Base-by-base conservation (phyloP, 2,797 vertebrate species). In the Melanotaenia maccullochi region DNA sequence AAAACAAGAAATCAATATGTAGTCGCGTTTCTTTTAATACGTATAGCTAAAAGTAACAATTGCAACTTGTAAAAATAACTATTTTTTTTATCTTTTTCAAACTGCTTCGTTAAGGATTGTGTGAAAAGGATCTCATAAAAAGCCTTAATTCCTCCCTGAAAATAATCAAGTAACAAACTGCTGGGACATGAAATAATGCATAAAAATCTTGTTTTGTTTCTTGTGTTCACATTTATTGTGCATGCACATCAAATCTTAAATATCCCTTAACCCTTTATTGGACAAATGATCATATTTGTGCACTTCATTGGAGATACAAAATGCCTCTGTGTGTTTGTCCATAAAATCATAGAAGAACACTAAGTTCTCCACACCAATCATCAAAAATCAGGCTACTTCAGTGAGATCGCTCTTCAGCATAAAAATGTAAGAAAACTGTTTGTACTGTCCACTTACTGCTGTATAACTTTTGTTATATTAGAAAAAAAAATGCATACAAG, bases 141-240 rank as follows among this genome's bases (percentile, higher is more conserved):
- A 47, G 18, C 30, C 22, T 13, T 62, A 18, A 60, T 57, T 42
- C 18, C 25, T 68, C 30, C 3, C 38, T 68, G 30, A 63, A 57
- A 57, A 64, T 63, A 6, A 28, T 55, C 2, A 47, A 30, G 16
- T 42, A 42, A 42, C 4, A 42, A 18, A 18, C 4, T 42, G 40
- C 14, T 42, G 4, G 40, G 40, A 18, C 18, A 16, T 42, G 40
- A 42, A 42, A 42, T 42, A 42, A 9, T 42, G 40, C 16, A 42
- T 4, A 47, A 47, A 20, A 2, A n/a, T 49, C 20, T n/a, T 49
- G 18, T n/a, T 44, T 18, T 18, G 18, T 20, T 44, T 44, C 16
- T 44, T 6, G 16, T 47, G 14, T 47, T 47, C 20, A n/a, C 18
- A 8, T 47, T n/a, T 47, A n/a, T n/a, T 47, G 16, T 47, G 5